These are phyloP conservation scores for Electrophaes corylata DNA, from an alignment of 2,888 invertebrate species.

Conservation along the genomic window DNA sequence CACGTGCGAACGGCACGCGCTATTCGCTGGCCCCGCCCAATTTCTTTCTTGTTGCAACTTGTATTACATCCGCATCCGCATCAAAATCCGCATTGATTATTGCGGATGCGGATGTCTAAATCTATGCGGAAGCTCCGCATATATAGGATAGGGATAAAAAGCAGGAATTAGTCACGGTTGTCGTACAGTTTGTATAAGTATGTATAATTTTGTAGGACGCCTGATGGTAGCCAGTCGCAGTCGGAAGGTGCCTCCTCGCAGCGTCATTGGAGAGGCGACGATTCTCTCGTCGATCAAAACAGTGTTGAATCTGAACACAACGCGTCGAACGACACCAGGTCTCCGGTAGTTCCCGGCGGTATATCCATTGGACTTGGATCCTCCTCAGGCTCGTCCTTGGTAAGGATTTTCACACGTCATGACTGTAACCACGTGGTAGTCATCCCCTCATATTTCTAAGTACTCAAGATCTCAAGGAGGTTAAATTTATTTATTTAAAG, in stretches of 20 bases:
- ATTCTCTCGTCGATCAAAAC: not conserved
- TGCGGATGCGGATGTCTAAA: too few relatives aligned
- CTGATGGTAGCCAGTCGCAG: not conserved
- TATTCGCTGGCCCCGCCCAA: too few relatives aligned
- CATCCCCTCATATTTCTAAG: not conserved
- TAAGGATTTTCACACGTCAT: slow-evolving; percentile 6
- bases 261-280: not conserved
- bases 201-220: not conserved
- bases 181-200: not conserved
- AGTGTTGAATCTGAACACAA: slow-evolving; percentile 4
- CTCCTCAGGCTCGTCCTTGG: slow-evolving; percentile 5
- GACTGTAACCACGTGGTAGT: not conserved
- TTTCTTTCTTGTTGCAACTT: too few relatives aligned
- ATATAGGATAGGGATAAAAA: too few relatives aligned
- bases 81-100: too few relatives aligned
- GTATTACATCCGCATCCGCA: too few relatives aligned
- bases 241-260: slow-evolving; percentile 5
- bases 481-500: not conserved
- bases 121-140: too few relatives aligned
- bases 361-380: slow-evolving; percentile 5
- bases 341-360: slow-evolving; percentile 5
- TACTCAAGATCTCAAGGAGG: not conserved
- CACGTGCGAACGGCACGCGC: too few relatives aligned
- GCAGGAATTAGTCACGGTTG: too few relatives aligned
- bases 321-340: too few relatives aligned